Evolutionary conservation across 2,888 invertebrate species (phyloP), one percentile per base, ranked within the genome.

Genomic region (Acanthosepion esculentum): DNA sequence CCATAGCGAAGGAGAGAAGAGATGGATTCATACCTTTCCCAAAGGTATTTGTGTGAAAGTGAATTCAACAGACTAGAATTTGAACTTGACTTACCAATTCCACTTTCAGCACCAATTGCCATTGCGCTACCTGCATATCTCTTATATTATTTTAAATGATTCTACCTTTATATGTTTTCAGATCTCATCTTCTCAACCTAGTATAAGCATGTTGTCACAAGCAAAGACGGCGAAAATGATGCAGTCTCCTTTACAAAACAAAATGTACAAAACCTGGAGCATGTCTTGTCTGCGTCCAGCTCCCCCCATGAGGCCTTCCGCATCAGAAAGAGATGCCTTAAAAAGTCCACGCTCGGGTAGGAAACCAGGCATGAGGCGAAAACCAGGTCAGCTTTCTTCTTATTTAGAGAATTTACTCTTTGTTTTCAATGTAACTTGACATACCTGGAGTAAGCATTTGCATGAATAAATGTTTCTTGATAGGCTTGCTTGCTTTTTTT

Each of bases 211-310:
- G 53, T 95, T 97, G 53, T 96, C 96, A 7, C 96, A 96, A 33
- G 97, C 97, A 94, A 96, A 97, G 95, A 97, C 96, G 48, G 96
- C 97, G 94, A 96, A 96, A 95, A 96, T 97, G 95, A 96, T 96
- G 48, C 96, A 96, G 95, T 95, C 96, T 33, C 55, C 94, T 6
- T 53, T 59, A 55, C 94, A 95, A 92, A 95, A 95, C 64, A 95
- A 95, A 48, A 96, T 95, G 94, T 95, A 95, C 94, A 96, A 96
- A 92, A 97, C 97, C 20, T 98, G 98, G 98, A 97, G 97, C 78
- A 98, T 99, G 97, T 98, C 98, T 96, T 98, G 98, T 97, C 98
- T 99, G 97, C 98, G 99, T 95, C 99, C 99, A 94, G 98, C 99
- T 96, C 98, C 99, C 95, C 99, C 99, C 64, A 98, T 99, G 95